Base-by-base conservation (phyloP, 1,140 invertebrate species). In the Dendroctonus valens region DNA sequence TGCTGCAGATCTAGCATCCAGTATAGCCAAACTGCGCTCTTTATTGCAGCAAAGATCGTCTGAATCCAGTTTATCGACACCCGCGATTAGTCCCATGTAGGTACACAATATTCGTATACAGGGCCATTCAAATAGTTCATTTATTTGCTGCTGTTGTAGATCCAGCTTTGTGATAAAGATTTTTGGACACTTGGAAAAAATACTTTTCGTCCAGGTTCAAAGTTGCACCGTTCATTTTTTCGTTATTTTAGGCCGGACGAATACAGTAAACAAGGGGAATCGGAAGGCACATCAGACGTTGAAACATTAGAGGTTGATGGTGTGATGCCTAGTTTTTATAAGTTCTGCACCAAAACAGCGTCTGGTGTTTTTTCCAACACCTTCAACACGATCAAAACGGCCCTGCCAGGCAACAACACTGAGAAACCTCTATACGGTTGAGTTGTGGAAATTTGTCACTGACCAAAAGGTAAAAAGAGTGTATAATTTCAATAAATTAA, bases 1-100 rank as follows among this genome's bases (percentile, higher is more conserved):
- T 70, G 82, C 85, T 0, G 86, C 87, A 3, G 87, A 89, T 76
- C 83, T 90, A 65, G 87, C 87, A 9, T 84, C 87, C 42, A 88
- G 86, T 41, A 89, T 89, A 70, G 88, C 87, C n/a, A 87, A 88
- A 73, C 77, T 89, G 37, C 76, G 88, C 41, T 85, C 82, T 71
- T 75, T 90, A 59, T 77, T 90, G 41, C 86, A 87, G 70, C 85
- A 87, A 71, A 84, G 86, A 67, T 83, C 83, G 7, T 81, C 80
- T 44, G 82, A 81, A 67, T 75, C 74, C n/a, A 72, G 51, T 70
- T 52, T 75, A 39, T 75, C 73, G 26, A 77, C 77, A n/a, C 77
- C 77, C 11, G 69, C 74, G 26, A 57, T 76, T n/a, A 77, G 76
- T 71, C 77, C 76, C 15, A 75, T 78, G 77, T 77, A 70, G 68